phyloP scores from a whole-genome alignment of 2,888 invertebrate species.

The Omphaloscelis lunosa region DNA sequence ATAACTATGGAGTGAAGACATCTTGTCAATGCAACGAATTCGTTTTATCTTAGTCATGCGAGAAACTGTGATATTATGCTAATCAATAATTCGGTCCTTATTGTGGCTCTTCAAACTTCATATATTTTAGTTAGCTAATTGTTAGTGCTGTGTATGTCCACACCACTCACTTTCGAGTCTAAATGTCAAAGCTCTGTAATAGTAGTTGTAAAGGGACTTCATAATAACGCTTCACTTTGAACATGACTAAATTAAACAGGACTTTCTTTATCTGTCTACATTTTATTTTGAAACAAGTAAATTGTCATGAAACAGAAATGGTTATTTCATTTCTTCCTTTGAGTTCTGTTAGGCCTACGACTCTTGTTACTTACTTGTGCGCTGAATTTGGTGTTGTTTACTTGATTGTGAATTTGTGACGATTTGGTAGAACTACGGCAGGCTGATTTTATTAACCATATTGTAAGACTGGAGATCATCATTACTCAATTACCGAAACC shows the following conservation, averaged over 20 bases:
- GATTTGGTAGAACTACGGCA: neutral
- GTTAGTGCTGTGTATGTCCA: neutral
- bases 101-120: constrained; percentile 2
- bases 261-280: constrained; percentile 19
- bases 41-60: neutral
- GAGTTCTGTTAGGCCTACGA: neutral
- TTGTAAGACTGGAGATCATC: neutral
- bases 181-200: constrained; percentile 12
- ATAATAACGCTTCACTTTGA: constrained; percentile 36
- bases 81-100: neutral
- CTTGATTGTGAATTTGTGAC: neutral
- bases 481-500: neutral
- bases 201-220: constrained; percentile 30
- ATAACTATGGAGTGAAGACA: neutral
- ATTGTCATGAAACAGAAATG: constrained; percentile 9
- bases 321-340: neutral
- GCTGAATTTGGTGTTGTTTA: neutral
- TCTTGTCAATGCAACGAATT: neutral
- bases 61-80: neutral
- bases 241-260: constrained; percentile 26
- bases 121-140: constrained; percentile 7
- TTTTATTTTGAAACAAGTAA: constrained; percentile 25
- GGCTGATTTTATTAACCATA: neutral
- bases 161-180: constrained; percentile 22
- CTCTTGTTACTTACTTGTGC: neutral